Evolutionary conservation across 2,113 vertebrate genomes (phyloP).

Genomic region (Rattus norvegicus): GRCr8 NC_086024.1:55178501-55179000

Average conservation of each 20-base stretch:
- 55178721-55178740: background rate
- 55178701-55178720: background rate
- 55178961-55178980: constrained; percentile 12
- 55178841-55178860: background rate
- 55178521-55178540: background rate
- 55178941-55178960: constrained; percentile 5
- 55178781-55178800: background rate
- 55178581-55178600: background rate
- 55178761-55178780: background rate
- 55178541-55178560: background rate
- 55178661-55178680: background rate
- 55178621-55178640: background rate
- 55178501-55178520: background rate
- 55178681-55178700: background rate
- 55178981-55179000: background rate
- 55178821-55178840: background rate
- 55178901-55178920: constrained; percentile 54
- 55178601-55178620: background rate
- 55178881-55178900: background rate
- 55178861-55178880: constrained; percentile 8
- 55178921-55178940: background rate
- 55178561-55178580: background rate
- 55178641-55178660: background rate
- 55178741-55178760: background rate
- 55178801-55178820: background rate